Base-by-base conservation (phyloP, 2,113 vertebrate species). In the Patagioenas fasciata region DNA sequence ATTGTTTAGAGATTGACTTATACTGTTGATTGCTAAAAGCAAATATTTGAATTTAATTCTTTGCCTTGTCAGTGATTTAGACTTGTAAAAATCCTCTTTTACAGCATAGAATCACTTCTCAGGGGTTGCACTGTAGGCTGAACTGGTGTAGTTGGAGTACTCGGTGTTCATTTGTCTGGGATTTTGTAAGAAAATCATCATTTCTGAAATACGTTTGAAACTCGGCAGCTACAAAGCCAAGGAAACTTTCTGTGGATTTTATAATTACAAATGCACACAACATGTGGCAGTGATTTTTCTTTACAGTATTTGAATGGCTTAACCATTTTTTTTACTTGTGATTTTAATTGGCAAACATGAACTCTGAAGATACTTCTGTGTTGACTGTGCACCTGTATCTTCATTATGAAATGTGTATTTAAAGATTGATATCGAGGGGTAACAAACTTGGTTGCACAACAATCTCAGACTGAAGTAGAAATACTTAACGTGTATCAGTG, bases 51-150 rank as follows among this genome's bases (percentile, higher is more conserved):
- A 96, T 94, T 97, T 71, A 85, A 92, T 96, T 96, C 91, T 95
- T 95, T 96, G 87, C 94, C 72, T 97, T 96, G 62, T 88, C 72
- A 83, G 67, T 97, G 91, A 96, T 96, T 95, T 96, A 96, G 75
- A 88, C 78, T 91, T 96, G 65, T 95, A 83, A 96, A 97, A 94
- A 91, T 77, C 42, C 97, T 95, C 94, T 97, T 72, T 73, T 93
- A 87, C 69, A 93, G 80, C 67, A 16, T 90, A 97, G 92, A 98
- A 96, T 97, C 89, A 94, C 91, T 97, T 93, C 97, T 96, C 57
- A 31, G 96, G 89, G 89, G 96, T 97, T 96, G 97, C 97, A 98
- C 96, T 97, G 97, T 93, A 97, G 97, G 96, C 92, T 80, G 25
- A 78, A 88, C 61, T 88, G 70, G 47, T 88, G 67, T 91, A 54